These are phyloP conservation scores for Blastobasis lacticolella DNA, from an alignment of 2,888 invertebrate species.

Conservation along the genomic window DNA sequence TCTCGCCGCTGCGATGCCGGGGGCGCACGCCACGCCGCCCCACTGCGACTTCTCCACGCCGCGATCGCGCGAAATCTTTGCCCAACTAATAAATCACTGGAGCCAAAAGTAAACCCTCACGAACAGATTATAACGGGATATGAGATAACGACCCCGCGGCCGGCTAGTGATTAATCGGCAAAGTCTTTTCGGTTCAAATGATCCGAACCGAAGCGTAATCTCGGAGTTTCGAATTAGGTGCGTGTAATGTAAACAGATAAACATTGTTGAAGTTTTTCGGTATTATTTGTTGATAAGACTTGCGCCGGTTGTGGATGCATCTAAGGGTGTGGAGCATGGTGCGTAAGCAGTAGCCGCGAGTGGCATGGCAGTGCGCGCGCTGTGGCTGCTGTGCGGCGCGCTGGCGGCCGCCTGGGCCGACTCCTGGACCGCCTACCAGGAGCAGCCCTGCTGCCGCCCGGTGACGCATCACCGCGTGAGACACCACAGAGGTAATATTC, in stretches of 20 bases:
- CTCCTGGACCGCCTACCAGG: conserved; percentile 79
- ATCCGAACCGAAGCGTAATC: conserved; percentile 48
- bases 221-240: conserved; percentile 45
- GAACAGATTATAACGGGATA: conserved; percentile 61
- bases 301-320: conserved; percentile 35
- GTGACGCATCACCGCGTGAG: conserved; percentile 74
- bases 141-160: conserved; percentile 54
- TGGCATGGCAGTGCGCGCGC: conserved; percentile 31
- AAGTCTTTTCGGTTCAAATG: conserved; percentile 46
- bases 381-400: conserved; percentile 47
- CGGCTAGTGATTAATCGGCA: conserved; percentile 55
- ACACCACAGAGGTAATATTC: conserved; percentile 76
- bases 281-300: conserved; percentile 46
- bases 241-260: conserved; percentile 57
- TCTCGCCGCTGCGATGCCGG: conserved; percentile 50
- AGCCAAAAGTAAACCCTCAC: conserved; percentile 52
- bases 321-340: conserved; percentile 30
- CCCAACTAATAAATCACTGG: conserved; percentile 60
- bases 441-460: conserved; percentile 78
- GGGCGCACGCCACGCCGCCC: conserved; percentile 47
- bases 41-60: conserved; percentile 34
- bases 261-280: conserved; percentile 57
- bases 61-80: conserved; percentile 54
- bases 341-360: conserved; percentile 29
- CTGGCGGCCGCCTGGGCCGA: conserved; percentile 71